These are phyloP conservation scores for Laterallus jamaicensis DNA, from an alignment of 2,113 vertebrate genomes.

Conservation along the genomic window DNA sequence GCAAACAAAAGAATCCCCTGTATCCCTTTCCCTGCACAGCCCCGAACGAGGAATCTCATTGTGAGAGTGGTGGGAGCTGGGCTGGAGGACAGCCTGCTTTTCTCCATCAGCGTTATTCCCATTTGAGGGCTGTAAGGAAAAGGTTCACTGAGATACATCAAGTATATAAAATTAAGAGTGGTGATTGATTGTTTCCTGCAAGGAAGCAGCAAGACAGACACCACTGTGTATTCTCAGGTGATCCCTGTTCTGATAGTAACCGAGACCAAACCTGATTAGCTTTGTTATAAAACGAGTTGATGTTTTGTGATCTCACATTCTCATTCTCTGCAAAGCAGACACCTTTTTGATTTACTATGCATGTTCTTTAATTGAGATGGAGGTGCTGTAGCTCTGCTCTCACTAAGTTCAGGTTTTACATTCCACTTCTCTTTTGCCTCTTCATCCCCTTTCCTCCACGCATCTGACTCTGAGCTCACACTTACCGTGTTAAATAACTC, in stretches of 20 bases:
- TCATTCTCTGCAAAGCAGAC: constrained; percentile 17
- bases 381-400: background rate
- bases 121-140: background rate
- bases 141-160: background rate
- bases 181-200: background rate
- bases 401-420: constrained; percentile 9
- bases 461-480: background rate
- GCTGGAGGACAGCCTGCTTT: background rate
- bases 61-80: background rate
- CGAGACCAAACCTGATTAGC: background rate
- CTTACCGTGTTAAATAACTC: constrained; percentile 16
- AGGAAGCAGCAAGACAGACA: background rate
- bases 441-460: background rate
- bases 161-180: background rate
- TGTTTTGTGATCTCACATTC: constrained; percentile 40
- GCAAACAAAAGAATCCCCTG: background rate
- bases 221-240: background rate
- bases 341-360: constrained; percentile 36
- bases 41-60: fast-evolving
- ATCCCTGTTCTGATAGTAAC: background rate
- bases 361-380: constrained; percentile 35
- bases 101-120: background rate
- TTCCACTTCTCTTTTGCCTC: background rate
- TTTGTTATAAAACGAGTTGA: background rate
- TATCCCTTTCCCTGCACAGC: background rate